Evolutionary conservation across 35 echinoderm and acorn worm species (phyloP), one percentile per base, ranked within the genome.

Genomic region (Ophioderma brevispina): DNA sequence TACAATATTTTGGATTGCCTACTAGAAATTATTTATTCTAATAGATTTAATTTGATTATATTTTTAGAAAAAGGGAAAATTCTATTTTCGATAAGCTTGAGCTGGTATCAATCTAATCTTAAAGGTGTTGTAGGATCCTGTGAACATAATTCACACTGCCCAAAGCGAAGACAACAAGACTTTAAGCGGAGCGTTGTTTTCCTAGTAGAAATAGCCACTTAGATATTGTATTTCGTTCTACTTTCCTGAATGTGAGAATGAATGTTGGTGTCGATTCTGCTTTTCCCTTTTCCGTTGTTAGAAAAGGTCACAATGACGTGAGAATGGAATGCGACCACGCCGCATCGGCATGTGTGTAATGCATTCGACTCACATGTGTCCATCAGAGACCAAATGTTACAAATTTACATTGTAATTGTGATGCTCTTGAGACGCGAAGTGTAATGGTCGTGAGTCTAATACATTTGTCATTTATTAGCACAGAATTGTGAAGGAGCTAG

Each of bases 241-340:
- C 59, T 70, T 70, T 70, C 59, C 59, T 70, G 59, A 70, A 70
- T 18, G 59, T 30, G 59, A 70, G 59, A 70, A 25, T 70, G 59
- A 70, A 70, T 30, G 15, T 1, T 18, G 59, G 59, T 70, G 10
- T 25, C 1, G 4, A 70, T 70, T 70, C 59, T 70, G 3, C n/a
- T 25, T 25, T 70, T 25, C 5, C 28, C 23, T 25, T 25, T 25
- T 70, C 23, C n/a, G n/a, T 15, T 70, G 59, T 70, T 3, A 6
- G 28, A 70, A 70, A 70, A 70, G 59, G 23, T 70, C 59, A 30
- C 59, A 30, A 6, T 70, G 59, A 70, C 59, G n/a, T 4, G 59
- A 3, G 15, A 18, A 70, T 3, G 59, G 59, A 70, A 70, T 30
- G 59, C 28, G 4, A 70, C 59, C 59, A 8, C 23, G 59, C n/a